Evolutionary conservation across 2,888 invertebrate species (phyloP), one percentile per base, ranked within the genome.

Genomic region (Tetragnatha montana): DNA sequence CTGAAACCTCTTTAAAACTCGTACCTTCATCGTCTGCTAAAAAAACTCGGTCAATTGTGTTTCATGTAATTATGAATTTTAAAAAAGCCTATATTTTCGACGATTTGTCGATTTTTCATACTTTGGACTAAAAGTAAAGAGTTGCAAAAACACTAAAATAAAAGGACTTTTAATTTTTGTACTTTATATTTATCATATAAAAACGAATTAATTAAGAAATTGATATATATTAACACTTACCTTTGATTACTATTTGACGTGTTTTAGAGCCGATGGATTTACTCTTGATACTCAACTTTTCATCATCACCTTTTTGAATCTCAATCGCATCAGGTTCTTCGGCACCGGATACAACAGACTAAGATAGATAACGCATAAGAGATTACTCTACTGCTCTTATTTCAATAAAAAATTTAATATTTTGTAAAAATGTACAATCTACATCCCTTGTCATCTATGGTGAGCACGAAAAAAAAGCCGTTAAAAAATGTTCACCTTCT

Each of bases 341-440:
- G 73, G 95, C 93, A 0, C 96, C 97, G 0, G 96, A 96, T 0
- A 97, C 97, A 6, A 97, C 96, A 89, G 95, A 96, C 96, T 97
- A 93, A 71, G 71, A 85, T 19, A 6, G 22, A 75, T 7, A 75
- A 0, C 0, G 17, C 35, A 74, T 35, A 2, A 2, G 4, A 35
- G 35, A 35, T 35, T 35, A 35, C 4, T 35, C 35, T 35, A 2
- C n/a, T n/a, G n/a, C n/a, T n/a, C n/a, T n/a, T n/a, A n/a, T n/a
- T n/a, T n/a, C n/a, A n/a, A n/a, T n/a, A n/a, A n/a, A 35, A 35
- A 35, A 2, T 35, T 35, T 2, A 35, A 60, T 60, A 10, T 10
- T 60, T 60, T 60, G 14, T 60, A 60, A 60, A 60, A 60, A 60
- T 35, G 35, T 35, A 35, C 4, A 60, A 8, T 10, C 17, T 10